Evolutionary conservation across 1,140 invertebrate species (phyloP), one percentile per base, ranked within the genome.

Genomic region (Oedothorax gibbosus): DNA sequence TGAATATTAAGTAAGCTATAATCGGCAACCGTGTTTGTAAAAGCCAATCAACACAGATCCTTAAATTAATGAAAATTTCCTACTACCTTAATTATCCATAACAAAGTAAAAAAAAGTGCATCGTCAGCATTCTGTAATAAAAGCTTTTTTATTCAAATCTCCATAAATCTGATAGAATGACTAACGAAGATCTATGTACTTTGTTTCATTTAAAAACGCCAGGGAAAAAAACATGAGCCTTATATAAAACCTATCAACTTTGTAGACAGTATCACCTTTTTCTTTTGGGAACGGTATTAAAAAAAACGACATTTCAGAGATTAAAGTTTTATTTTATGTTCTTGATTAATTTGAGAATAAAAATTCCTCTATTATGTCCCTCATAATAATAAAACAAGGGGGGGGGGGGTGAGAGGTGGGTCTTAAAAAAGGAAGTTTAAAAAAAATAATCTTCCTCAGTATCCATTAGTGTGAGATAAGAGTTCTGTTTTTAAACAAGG

Each of bases 91-190:
- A 75, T 75, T 75, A 60, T 9, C 54, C 72, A 2, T 57, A 75
- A 75, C 54, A 56, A 75, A 57, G 72, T 51, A 71, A 71, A 71
- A 71, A 75, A 57, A 75, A 75, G 56, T 56, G 51, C 20, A 71
- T 9, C 35, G 14, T 12, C 11, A 49, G 35, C 11, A 9, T 69
- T 6, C 51, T 69, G n/a, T 50, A 49, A 20, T 18, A 10, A 15
- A 12, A 12, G 14, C 2, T 73, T n/a, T 35, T 73, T 73, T 57
- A 21, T 57, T 6, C 18, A 20, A 10, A 9, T 7, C 12, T 72
- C 5, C 20, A 18, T 60, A 49, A 75, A 57, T 15, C 54, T 75
- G 54, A 75, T 60, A 21, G 54, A 57, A n/a, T 15, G 11, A 15
- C 10, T 0, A 14, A 75, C 20, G 54, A 75, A 75, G 35, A 75